These are phyloP conservation scores for Pipra filicauda DNA, from an alignment of 2,113 vertebrate genomes.

Conservation along the genomic window DNA sequence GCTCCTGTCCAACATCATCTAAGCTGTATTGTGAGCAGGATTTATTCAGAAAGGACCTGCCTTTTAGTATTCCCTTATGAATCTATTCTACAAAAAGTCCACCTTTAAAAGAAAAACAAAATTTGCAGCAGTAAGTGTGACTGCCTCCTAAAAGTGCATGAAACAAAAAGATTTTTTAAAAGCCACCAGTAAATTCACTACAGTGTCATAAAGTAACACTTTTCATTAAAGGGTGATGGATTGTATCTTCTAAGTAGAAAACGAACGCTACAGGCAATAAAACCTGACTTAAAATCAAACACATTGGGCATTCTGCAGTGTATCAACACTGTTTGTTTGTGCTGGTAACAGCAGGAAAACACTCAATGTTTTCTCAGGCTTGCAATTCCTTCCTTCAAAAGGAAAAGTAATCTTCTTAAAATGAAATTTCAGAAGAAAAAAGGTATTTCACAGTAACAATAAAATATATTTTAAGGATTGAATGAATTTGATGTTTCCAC, in stretches of 20 bases:
- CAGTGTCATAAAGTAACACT: background rate
- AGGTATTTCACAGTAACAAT: background rate
- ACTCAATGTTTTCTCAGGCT: background rate
- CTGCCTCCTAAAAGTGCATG: background rate
- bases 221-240: background rate
- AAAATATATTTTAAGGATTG: background rate
- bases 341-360: background rate
- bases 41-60: background rate
- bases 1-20: background rate
- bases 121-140: background rate
- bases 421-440: background rate
- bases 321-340: background rate
- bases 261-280: background rate
- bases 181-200: background rate
- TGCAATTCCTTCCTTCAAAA: background rate
- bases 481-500: background rate
- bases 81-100: background rate
- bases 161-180: background rate
- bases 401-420: background rate
- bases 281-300: background rate
- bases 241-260: background rate
- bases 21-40: background rate
- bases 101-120: background rate
- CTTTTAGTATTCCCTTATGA: background rate
- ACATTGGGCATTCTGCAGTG: background rate